Evolutionary conservation across 2,113 vertebrate species (phyloP).

Genomic region (Equus przewalskii): DNA sequence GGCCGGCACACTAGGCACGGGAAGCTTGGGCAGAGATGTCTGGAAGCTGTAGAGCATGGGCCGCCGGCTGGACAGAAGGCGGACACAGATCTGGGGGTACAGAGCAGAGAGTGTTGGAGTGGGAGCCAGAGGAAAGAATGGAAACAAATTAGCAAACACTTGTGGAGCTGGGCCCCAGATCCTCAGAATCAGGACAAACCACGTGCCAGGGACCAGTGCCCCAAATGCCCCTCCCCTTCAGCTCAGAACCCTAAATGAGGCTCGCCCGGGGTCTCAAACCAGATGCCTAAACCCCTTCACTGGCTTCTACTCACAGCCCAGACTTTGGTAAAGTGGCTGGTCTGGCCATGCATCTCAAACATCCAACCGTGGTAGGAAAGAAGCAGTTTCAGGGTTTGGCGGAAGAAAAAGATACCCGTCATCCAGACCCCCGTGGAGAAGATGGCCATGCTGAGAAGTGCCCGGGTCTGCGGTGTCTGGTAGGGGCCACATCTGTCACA

Average conservation of each 20-base stretch:
- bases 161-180: background rate
- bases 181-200: background rate
- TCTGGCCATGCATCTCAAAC: slow-evolving; percentile 95
- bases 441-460: slow-evolving; percentile 89
- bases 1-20: slow-evolving; percentile 93
- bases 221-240: background rate
- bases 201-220: background rate
- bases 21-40: slow-evolving; percentile 94
- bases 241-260: background rate
- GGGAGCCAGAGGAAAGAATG: background rate
- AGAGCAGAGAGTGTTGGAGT: background rate
- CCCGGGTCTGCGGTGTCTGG: slow-evolving; percentile 76
- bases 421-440: slow-evolving; percentile 95
- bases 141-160: background rate
- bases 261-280: background rate
- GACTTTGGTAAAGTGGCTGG: slow-evolving; percentile 91
- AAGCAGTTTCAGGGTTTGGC: slow-evolving; percentile 92
- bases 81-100: slow-evolving; percentile 69
- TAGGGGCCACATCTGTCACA: slow-evolving; percentile 60
- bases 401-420: slow-evolving; percentile 92
- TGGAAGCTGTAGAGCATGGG: slow-evolving; percentile 98
- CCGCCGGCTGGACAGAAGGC: slow-evolving; percentile 90
- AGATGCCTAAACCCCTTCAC: background rate
- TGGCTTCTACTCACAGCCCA: slow-evolving; percentile 91
- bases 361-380: slow-evolving; percentile 98